A percentile compares a stretch with the other conserved stretches of the same genome.
Conservation (phyloP, 2,888 invertebrate genomes). For the Stegophylla sp. region DNA sequence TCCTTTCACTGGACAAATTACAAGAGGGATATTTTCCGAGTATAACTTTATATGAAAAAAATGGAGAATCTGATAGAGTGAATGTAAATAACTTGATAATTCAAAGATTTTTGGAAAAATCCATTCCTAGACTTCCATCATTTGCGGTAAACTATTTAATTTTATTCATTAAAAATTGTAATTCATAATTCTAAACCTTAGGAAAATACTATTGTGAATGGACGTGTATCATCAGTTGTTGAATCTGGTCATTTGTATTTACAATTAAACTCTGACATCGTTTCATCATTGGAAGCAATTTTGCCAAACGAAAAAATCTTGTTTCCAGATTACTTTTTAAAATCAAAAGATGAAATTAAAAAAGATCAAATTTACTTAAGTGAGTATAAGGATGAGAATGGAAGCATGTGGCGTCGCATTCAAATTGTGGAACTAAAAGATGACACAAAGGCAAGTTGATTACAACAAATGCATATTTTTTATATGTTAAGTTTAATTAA, state of each 20-base stretch:
- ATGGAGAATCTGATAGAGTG: neutral
- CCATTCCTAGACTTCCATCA: conserved; percentile 32
- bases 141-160: conserved; percentile 33
- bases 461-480: too few species aligned
- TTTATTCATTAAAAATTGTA: neutral
- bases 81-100: conserved; percentile 51
- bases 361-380: conserved; percentile 29
- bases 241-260: conserved; percentile 47
- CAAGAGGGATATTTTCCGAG: conserved; percentile 1
- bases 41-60: conserved; percentile 45
- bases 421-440: conserved; percentile 28
- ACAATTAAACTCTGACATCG: conserved; percentile 45
- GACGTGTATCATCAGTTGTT: conserved; percentile 34
- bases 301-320: conserved; percentile 34
- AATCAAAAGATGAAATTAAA: conserved; percentile 18
- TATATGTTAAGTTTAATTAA: too few species aligned
- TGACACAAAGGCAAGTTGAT: conserved; percentile 29
- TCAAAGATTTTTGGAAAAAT: conserved; percentile 26
- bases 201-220: conserved; percentile 46
- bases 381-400: conserved; percentile 35
- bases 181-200: neutral
- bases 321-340: conserved; percentile 21
- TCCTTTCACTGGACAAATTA: conserved; percentile 25
- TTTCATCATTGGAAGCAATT: conserved; percentile 49
- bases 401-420: conserved; percentile 37